Evolutionary conservation across 2,113 vertebrate genomes (phyloP).

Genomic region (Sorex fumeus): DNA sequence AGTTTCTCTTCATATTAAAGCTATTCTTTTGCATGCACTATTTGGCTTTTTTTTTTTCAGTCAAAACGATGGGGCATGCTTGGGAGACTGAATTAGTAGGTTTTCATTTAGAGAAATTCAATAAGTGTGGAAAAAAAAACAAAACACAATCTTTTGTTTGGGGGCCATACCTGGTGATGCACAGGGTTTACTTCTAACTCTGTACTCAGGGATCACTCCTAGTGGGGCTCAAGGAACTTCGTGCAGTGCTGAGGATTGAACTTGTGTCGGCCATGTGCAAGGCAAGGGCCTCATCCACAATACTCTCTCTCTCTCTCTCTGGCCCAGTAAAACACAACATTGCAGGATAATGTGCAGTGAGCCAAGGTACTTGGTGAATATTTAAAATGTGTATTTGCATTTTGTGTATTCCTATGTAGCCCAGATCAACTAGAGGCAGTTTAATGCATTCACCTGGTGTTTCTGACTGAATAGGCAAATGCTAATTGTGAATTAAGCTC

Average conservation of each 20-base stretch:
- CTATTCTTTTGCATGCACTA: not conserved
- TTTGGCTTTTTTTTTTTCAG: slow-evolving; percentile 11
- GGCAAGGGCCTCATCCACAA: no score
- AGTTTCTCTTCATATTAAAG: slow-evolving; percentile 37
- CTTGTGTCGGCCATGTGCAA: no score
- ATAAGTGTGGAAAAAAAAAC: not conserved
- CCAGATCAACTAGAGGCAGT: not conserved
- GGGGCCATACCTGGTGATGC: no score
- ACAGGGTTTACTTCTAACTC: no score
- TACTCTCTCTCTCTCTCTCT: no score
- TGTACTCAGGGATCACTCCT: no score
- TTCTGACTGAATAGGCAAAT: slow-evolving; percentile 25
- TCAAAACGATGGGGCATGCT: not conserved
- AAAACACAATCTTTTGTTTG: not conserved
- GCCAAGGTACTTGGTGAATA: not conserved
- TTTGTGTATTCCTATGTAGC: not conserved
- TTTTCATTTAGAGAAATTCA: slow-evolving; percentile 26
- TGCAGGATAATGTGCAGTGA: not conserved
- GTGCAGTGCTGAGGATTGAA: no score
- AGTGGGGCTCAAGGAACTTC: no score
- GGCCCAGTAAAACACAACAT: not conserved
- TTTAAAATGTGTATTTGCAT: not conserved
- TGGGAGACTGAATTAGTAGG: not conserved
- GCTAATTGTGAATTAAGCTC: not conserved
- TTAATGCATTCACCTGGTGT: not conserved